Conservation (phyloP, 2,797 vertebrate genomes). For the Nothura maculosa region DNA sequence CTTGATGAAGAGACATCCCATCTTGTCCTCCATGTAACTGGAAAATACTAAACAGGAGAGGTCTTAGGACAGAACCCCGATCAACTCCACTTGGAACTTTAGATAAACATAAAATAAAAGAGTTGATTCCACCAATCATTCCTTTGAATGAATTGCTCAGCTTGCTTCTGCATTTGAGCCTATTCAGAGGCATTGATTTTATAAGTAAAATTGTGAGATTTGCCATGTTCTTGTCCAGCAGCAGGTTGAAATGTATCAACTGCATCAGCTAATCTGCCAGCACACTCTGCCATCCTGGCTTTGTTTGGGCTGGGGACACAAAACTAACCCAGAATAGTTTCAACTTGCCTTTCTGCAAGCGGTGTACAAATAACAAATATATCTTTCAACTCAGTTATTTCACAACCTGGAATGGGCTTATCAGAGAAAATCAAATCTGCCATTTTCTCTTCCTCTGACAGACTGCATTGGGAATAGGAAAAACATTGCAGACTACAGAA, state of each 20-base stretch:
- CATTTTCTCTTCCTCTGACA: background rate
- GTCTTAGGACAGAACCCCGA: background rate
- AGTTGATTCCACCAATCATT: background rate
- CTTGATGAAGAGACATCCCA: background rate
- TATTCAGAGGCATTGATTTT: background rate
- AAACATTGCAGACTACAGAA: background rate
- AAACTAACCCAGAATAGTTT: background rate
- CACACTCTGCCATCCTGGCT: background rate
- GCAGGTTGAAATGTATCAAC: background rate
- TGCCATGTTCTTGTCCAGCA: background rate
- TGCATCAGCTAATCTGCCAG: background rate
- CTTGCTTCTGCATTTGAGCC: background rate
- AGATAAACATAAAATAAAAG: background rate
- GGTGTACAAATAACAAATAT: rapidly evolving
- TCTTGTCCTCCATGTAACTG: background rate
- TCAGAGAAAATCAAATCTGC: background rate
- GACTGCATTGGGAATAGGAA: background rate
- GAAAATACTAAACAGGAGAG: background rate
- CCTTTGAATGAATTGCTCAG: background rate
- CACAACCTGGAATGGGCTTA: background rate
- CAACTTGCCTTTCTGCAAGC: background rate
- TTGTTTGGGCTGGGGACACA: background rate
- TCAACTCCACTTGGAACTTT: background rate
- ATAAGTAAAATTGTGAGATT: background rate
- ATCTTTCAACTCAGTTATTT: background rate